Evolutionary conservation across 2,888 invertebrate genomes (phyloP).

Genomic region (Leptarthrus brevirostris): DNA sequence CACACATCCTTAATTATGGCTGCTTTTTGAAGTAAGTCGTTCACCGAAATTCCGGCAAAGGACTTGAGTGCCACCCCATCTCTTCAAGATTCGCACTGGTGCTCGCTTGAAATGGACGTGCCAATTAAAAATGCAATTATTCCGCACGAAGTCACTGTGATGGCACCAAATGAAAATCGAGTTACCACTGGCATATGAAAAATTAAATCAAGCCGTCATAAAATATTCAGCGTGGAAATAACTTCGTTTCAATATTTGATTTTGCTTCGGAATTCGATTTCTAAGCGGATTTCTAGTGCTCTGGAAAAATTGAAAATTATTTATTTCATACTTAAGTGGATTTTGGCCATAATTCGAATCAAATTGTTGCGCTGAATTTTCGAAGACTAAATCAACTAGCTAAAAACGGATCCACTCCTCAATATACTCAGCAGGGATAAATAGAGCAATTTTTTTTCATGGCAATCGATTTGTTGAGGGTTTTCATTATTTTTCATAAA

Average conservation of each 20-base stretch:
- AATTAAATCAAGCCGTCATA: constrained; percentile 19
- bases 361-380: no score
- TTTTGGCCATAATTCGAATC: no score
- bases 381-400: no score
- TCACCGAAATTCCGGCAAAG: not conserved
- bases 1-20: constrained; percentile 13
- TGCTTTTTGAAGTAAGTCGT: not conserved
- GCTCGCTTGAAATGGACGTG: not conserved
- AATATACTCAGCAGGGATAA: no score
- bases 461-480: no score
- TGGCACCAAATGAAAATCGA: constrained; percentile 10
- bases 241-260: not conserved
- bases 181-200: constrained; percentile 25
- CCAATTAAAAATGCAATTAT: constrained; percentile 39
- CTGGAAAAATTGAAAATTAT: not conserved
- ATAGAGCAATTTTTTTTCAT: no score
- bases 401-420: no score
- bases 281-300: not conserved
- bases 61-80: not conserved
- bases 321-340: not conserved
- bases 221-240: not conserved
- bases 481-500: no score
- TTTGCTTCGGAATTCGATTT: not conserved
- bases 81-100: not conserved
- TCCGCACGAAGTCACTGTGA: constrained; percentile 16